These are phyloP conservation scores for Agrilus cyanescens DNA, from an alignment of 2,888 invertebrate species.

Conservation along the genomic window DNA sequence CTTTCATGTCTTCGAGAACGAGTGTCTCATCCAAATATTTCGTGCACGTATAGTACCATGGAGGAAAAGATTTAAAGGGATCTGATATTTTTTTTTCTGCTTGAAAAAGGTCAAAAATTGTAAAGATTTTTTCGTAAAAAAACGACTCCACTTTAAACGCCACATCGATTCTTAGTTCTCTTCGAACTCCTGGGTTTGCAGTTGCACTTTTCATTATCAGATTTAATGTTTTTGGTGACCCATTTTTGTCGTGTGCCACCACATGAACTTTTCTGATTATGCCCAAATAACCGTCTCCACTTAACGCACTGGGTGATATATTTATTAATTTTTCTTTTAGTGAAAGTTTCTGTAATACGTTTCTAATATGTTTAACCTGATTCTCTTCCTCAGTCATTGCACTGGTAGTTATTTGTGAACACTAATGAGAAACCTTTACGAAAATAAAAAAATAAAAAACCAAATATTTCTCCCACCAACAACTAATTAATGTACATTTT, in stretches of 20 bases:
- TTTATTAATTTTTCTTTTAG: too few relatives aligned
- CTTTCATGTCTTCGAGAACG: conserved; percentile 5
- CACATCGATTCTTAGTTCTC: background rate
- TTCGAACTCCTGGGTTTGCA: conserved; percentile 8
- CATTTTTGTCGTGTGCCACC: conserved; percentile 13
- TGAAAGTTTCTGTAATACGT: too few relatives aligned
- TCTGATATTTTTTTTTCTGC: conserved; percentile 7
- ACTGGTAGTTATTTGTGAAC: too few relatives aligned
- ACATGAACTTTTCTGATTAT: conserved; percentile 9
- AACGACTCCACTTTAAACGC: conserved; percentile 6
- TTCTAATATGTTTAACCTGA: too few relatives aligned
- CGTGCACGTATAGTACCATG: conserved; percentile 18
- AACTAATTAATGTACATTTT: too few relatives aligned
- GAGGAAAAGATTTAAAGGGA: conserved; percentile 14
- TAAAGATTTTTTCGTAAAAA: conserved; percentile 4
- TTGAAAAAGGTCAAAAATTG: conserved; percentile 2
- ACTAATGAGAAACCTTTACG: too few relatives aligned
- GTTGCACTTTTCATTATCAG: conserved; percentile 10
- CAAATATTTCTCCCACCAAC: too few relatives aligned
- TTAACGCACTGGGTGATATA: conserved; percentile 8
- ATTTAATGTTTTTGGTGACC: conserved; percentile 10
- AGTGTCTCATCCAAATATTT: conserved; percentile 1
- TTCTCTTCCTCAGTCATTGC: too few relatives aligned
- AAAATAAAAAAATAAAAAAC: too few relatives aligned
- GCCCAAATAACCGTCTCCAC: conserved; percentile 21